phyloP scores from a whole-genome alignment of 2,113 vertebrate genomes.

The Porphyrio hochstetteri region DNA sequence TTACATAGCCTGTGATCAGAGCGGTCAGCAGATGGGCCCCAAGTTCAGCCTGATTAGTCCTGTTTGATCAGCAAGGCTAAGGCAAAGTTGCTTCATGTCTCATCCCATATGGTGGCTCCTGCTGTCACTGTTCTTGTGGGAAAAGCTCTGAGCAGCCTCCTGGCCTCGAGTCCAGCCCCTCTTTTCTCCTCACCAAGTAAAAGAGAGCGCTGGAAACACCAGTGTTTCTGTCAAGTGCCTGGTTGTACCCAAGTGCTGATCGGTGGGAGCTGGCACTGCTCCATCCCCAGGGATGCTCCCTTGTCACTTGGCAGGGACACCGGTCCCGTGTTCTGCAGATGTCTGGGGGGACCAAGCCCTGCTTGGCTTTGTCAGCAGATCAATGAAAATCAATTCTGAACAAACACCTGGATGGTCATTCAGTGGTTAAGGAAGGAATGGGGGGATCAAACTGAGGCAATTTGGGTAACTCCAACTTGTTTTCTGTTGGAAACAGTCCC shows the following conservation, averaged over 20 bases:
- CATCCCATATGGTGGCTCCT: slow-evolving; percentile 54
- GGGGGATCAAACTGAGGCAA: background rate
- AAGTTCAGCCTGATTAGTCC: slow-evolving; percentile 7
- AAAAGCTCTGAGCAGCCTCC: slow-evolving; percentile 1
- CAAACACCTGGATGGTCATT: background rate
- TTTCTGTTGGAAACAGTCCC: background rate
- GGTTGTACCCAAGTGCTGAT: background rate
- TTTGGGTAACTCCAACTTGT: background rate
- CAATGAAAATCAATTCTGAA: slow-evolving; percentile 5
- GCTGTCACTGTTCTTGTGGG: slow-evolving; percentile 17
- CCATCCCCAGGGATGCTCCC: background rate
- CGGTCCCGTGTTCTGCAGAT: background rate
- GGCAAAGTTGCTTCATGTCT: background rate
- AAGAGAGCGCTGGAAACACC: background rate
- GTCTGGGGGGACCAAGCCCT: background rate
- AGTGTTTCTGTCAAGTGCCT: background rate
- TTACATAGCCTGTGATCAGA: background rate
- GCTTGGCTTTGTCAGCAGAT: background rate
- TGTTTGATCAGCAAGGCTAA: background rate
- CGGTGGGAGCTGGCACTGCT: background rate
- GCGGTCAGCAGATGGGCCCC: slow-evolving; percentile 33
- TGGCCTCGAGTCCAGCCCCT: background rate
- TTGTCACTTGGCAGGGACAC: background rate
- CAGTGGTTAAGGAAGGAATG: background rate
- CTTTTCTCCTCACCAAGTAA: background rate